Base-by-base conservation (phyloP, 1,140 invertebrate genomes). In the Leptinotarsa lineolata region DNA sequence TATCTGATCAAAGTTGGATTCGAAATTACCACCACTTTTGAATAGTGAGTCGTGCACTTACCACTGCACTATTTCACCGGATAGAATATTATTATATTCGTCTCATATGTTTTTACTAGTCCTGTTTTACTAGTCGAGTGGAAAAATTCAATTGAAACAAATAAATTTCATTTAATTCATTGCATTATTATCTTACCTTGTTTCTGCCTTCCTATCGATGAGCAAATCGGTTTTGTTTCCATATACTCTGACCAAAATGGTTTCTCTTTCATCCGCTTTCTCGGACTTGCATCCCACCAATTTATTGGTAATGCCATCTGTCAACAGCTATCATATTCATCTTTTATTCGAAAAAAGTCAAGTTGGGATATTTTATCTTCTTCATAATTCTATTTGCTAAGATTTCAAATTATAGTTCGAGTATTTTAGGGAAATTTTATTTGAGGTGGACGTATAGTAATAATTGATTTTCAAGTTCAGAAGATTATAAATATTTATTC, bases 271-370 rank as follows among this genome's bases (percentile, higher is more conserved):
- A 73, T 78, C 76, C 64, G 79, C 80, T 66, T 78, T 74, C 48
- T 85, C 73, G 11, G 75, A 30, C 22, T 76, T 94, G 78, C 95
- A 93, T 30, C 93, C 94, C 63, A 98, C 87, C 73, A 99, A 88
- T 85, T 94, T 95, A 87, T 99, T 99, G 65, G 97, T 97, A 68
- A 97, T 96, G 39, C 97, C 97, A 89, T 97, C 94, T 70, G 94
- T 97, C 85, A 98, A 98, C 78, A 92, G 84, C 96, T 98, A 84
- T 72, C 68, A 76, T 72, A 76, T 77, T 76, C 72, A 74, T 73
- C 72, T 77, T 76, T 78, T 78, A 75, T 77, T 76, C 71, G 46
- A 46, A 68, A 74, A 70, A 72, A 45, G 72, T 70, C 48, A 54
- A 54, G 48, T 54, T 39, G 30, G 30, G 30, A 63, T 39, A 16